Evolutionary conservation across 2,113 vertebrate species (phyloP), one percentile per base, ranked within the genome.

Genomic region (Phalacrocorax pelagicus): DNA sequence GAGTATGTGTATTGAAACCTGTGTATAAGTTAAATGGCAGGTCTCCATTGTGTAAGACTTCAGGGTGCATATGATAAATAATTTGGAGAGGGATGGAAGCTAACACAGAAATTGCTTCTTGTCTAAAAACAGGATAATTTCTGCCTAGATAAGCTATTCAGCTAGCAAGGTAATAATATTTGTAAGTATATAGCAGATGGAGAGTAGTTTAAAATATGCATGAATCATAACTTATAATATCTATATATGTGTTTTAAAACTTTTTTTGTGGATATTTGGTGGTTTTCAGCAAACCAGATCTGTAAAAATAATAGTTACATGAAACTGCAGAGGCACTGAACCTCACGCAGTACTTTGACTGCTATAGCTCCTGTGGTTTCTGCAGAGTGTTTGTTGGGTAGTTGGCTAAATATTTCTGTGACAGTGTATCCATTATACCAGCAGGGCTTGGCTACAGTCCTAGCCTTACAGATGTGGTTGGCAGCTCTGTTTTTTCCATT

Each of bases 371-470:
- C 52, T 94, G 61, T 95, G 38, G 24, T 77, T 93, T 86, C 58
- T 92, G 72, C 61, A 81, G 72, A 52, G 40, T 62, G 32, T 91
- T 94, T 91, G 55, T 80, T 89, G 27, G 32, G 32, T 44, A 65
- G 44, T 21, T 97, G 91, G 85, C 92, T 58, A 51, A 57, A 62
- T 14, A 17, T 23, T 80, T 88, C 75, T 83, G 47, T 92, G 87
- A 95, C 93, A 95, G 75, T 10, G 12, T 61, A 54, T 95, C 90
- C 95, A 74, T 97, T 97, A 90, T 94, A 97, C 90, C 80, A 78
- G 57, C 23, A 73, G 59, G 36, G 57, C 79, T 95, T 97, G 91
- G 83, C 86, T 93, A 2, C 91, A 46, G 44, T 95, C 87, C 95
- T 73, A 34, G 74, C 54, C 88, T 87, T 88, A 81, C 77, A 91